Conservation (phyloP, 35 echinoderm and acorn worm genomes). For the Patiria miniata region DNA sequence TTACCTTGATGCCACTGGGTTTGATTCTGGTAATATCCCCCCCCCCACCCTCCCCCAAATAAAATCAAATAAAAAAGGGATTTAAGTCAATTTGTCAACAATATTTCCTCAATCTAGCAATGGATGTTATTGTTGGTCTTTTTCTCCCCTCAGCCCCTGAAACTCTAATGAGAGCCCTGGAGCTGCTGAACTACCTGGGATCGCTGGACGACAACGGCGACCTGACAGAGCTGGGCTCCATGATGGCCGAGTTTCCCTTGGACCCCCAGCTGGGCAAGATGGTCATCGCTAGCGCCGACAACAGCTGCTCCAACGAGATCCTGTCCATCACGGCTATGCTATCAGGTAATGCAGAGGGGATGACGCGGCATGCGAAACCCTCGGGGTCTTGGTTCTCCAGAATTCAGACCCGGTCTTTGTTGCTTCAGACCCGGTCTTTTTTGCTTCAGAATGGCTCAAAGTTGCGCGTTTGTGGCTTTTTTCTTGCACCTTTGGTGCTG, state of each 20-base stretch:
- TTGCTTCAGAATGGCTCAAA: neutral
- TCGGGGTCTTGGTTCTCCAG: neutral
- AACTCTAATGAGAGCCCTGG: slow-evolving; percentile 95
- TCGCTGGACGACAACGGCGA: slow-evolving; percentile 94
- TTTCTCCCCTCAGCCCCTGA: slow-evolving; percentile 73
- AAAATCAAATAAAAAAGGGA: too few relatives aligned
- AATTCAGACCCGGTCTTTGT: neutral
- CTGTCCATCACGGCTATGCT: slow-evolving; percentile 96
- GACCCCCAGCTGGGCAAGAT: slow-evolving; percentile 99
- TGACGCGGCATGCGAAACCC: neutral
- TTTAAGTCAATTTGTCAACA: too few relatives aligned
- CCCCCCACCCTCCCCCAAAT: too few relatives aligned
- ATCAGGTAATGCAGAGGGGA: slow-evolving; percentile 82
- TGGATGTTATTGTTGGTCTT: too few relatives aligned
- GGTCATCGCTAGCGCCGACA: slow-evolving; percentile 97
- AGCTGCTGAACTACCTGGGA: slow-evolving; percentile 95
- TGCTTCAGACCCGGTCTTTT: neutral
- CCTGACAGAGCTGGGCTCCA: slow-evolving; percentile 92
- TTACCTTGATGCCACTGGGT: too few relatives aligned
- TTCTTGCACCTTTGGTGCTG: too few relatives aligned
- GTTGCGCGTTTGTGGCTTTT: too few relatives aligned
- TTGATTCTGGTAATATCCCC: too few relatives aligned
- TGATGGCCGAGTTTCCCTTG: slow-evolving; percentile 99
- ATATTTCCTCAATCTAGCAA: too few relatives aligned
- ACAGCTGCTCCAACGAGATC: slow-evolving; percentile 97